These are phyloP conservation scores for Montipora foliosa DNA, from an alignment of 64 coral and sea anemone genomes.

Conservation along the genomic window DNA sequence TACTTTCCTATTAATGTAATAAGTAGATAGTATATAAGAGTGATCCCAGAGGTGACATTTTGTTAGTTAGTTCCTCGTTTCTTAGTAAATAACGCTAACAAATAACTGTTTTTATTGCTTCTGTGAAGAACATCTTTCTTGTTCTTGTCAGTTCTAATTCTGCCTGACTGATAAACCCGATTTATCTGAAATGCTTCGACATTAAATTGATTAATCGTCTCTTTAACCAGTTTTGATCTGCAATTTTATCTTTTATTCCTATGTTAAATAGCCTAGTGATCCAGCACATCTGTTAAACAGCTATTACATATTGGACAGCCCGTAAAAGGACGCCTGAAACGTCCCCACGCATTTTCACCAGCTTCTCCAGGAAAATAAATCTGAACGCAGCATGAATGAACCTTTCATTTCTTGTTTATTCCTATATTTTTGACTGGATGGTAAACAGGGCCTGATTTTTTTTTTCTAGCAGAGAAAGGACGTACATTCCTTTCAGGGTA, in stretches of 20 bases:
- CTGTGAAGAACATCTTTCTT: too few relatives aligned
- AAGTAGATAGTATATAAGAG: too few relatives aligned
- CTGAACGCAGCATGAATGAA: neutral
- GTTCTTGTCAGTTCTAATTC: too few relatives aligned
- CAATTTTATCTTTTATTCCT: too few relatives aligned
- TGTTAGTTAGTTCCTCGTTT: too few relatives aligned
- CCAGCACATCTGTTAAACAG: neutral
- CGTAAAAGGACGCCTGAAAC: neutral
- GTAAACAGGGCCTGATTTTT: neutral
- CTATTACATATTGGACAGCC: neutral
- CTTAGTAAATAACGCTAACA: too few relatives aligned
- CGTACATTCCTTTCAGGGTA: neutral
- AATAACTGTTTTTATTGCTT: too few relatives aligned
- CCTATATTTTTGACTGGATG: neutral
- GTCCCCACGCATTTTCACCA: too few relatives aligned
- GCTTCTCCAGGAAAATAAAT: neutral
- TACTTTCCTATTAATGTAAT: too few relatives aligned
- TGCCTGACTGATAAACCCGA: neutral
- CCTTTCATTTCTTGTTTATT: neutral
- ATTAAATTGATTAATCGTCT: too few relatives aligned
- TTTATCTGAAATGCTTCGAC: neutral
- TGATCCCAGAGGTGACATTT: too few relatives aligned
- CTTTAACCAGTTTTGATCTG: too few relatives aligned
- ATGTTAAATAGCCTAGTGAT: neutral
- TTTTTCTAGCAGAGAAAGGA: neutral